Evolutionary conservation across 1,140 invertebrate genomes (phyloP).

Genomic region (Cylas formicarius): DNA sequence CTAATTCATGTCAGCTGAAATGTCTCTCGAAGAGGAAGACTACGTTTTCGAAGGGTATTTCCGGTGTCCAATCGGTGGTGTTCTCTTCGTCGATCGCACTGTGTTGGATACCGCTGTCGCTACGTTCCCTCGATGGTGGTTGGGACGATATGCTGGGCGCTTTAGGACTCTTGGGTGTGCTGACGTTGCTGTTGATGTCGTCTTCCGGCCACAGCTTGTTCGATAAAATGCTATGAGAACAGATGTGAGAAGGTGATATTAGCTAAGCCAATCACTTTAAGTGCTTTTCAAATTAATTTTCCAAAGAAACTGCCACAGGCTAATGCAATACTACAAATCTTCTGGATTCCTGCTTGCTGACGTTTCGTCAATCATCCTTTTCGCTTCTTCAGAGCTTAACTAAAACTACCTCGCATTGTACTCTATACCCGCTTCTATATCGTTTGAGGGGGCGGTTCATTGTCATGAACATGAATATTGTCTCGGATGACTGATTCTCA

Average conservation of each 20-base stretch:
- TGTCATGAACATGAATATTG: too few relatives aligned
- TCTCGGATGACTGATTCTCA: too few relatives aligned
- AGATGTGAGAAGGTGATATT: background rate
- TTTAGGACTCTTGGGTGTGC: constrained; percentile 42
- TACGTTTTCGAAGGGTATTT: constrained; percentile 88
- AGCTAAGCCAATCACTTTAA: background rate
- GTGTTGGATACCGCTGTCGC: constrained; percentile 40
- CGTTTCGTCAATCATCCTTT: too few relatives aligned
- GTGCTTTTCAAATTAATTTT: background rate
- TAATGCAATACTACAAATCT: too few relatives aligned
- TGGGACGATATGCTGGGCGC: constrained; percentile 39
- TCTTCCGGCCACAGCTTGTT: constrained; percentile 50
- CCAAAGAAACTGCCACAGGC: too few relatives aligned
- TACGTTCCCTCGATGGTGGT: constrained; percentile 33
- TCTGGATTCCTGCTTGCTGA: too few relatives aligned
- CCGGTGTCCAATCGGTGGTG: constrained; percentile 78
- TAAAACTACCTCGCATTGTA: too few relatives aligned
- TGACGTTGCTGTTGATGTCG: constrained; percentile 39
- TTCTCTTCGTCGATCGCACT: constrained; percentile 64
- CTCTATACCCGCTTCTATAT: too few relatives aligned
- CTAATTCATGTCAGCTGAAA: background rate
- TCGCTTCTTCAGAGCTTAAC: too few relatives aligned
- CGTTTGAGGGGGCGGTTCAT: too few relatives aligned
- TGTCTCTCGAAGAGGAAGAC: constrained; percentile 13
- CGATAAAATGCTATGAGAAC: constrained; percentile 39